These are phyloP conservation scores for Euphydryas editha DNA, from an alignment of 2,888 invertebrate genomes.

Conservation along the genomic window DNA sequence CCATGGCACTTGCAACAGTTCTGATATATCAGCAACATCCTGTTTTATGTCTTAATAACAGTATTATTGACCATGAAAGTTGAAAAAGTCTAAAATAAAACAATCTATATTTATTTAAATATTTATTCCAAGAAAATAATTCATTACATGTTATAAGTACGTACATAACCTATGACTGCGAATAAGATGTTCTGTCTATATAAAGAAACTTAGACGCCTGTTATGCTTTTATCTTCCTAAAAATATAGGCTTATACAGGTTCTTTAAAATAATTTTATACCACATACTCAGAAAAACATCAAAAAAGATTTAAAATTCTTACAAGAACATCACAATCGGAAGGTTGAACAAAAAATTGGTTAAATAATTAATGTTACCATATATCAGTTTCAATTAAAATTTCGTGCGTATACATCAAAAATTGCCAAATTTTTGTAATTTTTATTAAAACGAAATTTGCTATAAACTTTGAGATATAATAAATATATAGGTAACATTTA, in stretches of 20 bases:
- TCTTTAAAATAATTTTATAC: no score
- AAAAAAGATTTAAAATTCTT: no score
- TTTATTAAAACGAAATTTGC: background rate
- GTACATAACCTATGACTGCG: conserved; percentile 4
- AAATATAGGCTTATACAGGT: background rate
- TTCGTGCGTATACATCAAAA: background rate
- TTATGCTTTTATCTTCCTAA: background rate
- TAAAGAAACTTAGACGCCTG: background rate
- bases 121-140: conserved; percentile 6
- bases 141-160: conserved; percentile 1
- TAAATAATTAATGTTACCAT: no score
- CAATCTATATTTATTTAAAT: background rate
- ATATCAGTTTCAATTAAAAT: no score
- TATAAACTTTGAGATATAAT: background rate
- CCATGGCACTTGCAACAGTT: no score
- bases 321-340: no score
- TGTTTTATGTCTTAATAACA: background rate
- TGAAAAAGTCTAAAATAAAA: background rate
- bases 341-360: no score
- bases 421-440: background rate
- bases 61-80: background rate
- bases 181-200: background rate
- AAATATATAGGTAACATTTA: background rate
- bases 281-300: no score
- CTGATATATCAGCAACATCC: no score